Evolutionary conservation across 1,140 invertebrate genomes (phyloP).

Genomic region (Chymomyza costata): DNA sequence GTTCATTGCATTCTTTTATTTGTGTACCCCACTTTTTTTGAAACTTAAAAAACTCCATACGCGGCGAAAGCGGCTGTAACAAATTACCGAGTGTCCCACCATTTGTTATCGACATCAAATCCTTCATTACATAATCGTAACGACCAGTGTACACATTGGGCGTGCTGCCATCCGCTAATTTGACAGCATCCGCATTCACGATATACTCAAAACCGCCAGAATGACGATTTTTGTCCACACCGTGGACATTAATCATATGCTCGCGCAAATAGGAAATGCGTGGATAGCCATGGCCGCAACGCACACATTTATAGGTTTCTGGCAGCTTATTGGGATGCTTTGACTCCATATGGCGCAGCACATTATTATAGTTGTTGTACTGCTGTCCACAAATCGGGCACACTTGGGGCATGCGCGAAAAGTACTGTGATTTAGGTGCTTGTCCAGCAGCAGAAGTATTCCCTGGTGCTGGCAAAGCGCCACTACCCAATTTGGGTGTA

Average conservation of each 20-base stretch:
- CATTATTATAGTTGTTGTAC: conserved; percentile 75
- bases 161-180: conserved; percentile 52
- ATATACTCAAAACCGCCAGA: conserved; percentile 70
- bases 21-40: too few species aligned
- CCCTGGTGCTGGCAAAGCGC: too few species aligned
- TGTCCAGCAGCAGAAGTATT: conserved; percentile 1
- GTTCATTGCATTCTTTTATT: too few species aligned
- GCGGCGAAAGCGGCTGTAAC: conserved; percentile 6
- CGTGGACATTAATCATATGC: conserved; percentile 70
- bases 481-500: conserved; percentile 16
- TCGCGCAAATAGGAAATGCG: conserved; percentile 67
- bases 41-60: too few species aligned
- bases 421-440: conserved; percentile 66
- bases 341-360: conserved; percentile 73
- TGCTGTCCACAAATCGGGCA: conserved; percentile 73
- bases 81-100: conserved; percentile 73
- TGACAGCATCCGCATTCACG: conserved; percentile 67
- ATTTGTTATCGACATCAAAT: conserved; percentile 74
- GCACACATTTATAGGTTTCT: conserved; percentile 70
- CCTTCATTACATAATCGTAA: conserved; percentile 74
- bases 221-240: conserved; percentile 59
- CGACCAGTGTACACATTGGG: conserved; percentile 68
- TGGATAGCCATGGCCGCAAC: conserved; percentile 66
- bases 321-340: conserved; percentile 75
- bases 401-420: conserved; percentile 70